phyloP scores from a whole-genome alignment of 1,140 invertebrate genomes.

The Latrodectus geometricus region DNA sequence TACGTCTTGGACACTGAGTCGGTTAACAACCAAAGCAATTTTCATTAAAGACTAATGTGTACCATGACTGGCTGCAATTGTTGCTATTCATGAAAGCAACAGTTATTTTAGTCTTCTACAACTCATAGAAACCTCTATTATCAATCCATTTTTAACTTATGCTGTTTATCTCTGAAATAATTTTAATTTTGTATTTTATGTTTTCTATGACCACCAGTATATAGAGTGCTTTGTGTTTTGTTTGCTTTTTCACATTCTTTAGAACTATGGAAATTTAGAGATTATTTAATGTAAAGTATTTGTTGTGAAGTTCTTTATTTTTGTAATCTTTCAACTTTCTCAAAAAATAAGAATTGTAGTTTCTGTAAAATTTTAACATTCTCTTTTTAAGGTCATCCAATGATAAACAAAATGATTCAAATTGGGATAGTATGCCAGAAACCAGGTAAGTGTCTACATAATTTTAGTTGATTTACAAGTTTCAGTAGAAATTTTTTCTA shows the following conservation, averaged over 20 bases:
- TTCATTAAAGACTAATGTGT: no score
- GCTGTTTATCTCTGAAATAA: no score
- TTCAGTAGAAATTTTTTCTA: no score
- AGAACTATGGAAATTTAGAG: neutral
- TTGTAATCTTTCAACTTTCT: neutral
- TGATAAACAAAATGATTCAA: conserved; percentile 31
- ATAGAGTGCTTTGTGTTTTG: neutral
- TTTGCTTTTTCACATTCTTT: neutral
- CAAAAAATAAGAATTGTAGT: no score
- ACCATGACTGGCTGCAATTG: no score
- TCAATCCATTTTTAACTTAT: neutral
- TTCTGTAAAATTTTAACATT: no score
- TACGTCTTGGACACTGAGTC: no score
- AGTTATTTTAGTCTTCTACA: no score
- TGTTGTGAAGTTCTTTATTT: neutral
- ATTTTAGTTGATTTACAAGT: no score
- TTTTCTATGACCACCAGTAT: neutral
- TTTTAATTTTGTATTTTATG: neutral
- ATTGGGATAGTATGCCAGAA: conserved; percentile 11
- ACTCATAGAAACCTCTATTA: no score
- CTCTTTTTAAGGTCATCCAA: conserved; percentile 5
- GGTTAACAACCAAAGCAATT: no score
- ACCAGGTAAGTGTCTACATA: conserved; percentile 4
- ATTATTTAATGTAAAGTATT: neutral
- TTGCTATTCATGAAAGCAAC: no score